phyloP scores from a whole-genome alignment of 2,113 vertebrate species.

The Sciurus niger region DNA sequence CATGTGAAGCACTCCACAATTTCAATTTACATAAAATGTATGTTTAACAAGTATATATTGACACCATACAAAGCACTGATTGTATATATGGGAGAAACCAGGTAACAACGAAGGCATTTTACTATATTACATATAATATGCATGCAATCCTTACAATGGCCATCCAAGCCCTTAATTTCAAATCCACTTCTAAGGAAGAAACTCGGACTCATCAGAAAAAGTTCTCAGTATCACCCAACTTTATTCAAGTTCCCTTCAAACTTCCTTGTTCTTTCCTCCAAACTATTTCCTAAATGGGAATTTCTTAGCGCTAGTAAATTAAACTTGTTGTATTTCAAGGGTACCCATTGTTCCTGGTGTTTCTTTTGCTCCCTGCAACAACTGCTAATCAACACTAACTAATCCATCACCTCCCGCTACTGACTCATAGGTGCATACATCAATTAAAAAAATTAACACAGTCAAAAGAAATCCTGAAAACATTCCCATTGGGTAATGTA shows the following conservation, averaged over 20 bases:
- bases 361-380: neutral
- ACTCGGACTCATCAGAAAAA: neutral
- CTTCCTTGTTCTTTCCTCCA: neutral
- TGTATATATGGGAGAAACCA: neutral
- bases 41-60: neutral
- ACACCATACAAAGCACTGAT: neutral
- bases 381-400: slow-evolving; percentile 1
- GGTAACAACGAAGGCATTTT: neutral
- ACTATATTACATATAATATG: neutral
- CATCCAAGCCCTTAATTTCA: neutral
- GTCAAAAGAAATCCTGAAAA: neutral
- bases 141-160: neutral
- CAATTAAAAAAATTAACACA: slow-evolving; percentile 3
- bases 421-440: neutral
- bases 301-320: slow-evolving; percentile 6
- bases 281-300: neutral
- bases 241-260: slow-evolving; percentile 4
- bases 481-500: neutral
- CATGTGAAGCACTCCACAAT: neutral
- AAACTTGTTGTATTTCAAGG: neutral
- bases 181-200: slow-evolving; percentile 9
- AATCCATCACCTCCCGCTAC: neutral
- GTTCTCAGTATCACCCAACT: neutral
- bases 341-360: neutral
- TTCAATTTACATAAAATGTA: neutral